phyloP scores from a whole-genome alignment of 2,888 invertebrate species.

The Pristionchus exspectatus region DNA sequence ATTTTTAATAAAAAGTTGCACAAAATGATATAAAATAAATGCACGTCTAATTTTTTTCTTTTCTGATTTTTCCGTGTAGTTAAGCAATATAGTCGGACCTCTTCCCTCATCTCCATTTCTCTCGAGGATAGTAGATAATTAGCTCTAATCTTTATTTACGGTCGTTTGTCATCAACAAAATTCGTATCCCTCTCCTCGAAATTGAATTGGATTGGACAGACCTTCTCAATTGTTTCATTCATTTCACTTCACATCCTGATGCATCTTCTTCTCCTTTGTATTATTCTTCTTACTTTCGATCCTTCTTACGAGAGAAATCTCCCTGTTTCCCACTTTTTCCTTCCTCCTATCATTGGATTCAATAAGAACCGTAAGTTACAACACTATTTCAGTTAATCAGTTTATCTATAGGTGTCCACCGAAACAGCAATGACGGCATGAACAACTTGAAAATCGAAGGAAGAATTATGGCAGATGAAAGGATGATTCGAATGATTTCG shows the following conservation, averaged over 20 bases:
- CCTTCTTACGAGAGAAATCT: not conserved
- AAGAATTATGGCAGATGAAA: not conserved
- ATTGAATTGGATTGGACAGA: slow-evolving; percentile 9
- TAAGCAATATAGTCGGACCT: too few species aligned
- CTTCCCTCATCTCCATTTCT: not conserved
- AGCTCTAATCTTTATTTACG: slow-evolving; percentile 46
- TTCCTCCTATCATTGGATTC: slow-evolving; percentile 23
- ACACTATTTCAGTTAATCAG: not conserved
- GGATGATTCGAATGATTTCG: not conserved
- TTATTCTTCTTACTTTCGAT: not conserved
- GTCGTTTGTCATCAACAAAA: not conserved
- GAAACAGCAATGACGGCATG: not conserved
- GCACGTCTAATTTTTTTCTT: too few species aligned
- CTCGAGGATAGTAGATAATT: not conserved
- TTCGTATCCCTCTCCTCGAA: not conserved
- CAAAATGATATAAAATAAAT: too few species aligned
- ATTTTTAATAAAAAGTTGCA: too few species aligned
- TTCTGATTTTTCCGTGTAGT: too few species aligned
- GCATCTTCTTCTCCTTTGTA: not conserved
- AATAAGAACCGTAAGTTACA: not conserved
- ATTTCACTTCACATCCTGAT: not conserved
- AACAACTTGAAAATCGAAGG: not conserved
- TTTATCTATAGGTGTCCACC: not conserved
- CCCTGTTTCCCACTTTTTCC: slow-evolving; percentile 1
- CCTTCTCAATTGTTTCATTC: not conserved